Evolutionary conservation across 2,113 vertebrate genomes (phyloP).

Genomic region (Pachycephala philippinensis): DNA sequence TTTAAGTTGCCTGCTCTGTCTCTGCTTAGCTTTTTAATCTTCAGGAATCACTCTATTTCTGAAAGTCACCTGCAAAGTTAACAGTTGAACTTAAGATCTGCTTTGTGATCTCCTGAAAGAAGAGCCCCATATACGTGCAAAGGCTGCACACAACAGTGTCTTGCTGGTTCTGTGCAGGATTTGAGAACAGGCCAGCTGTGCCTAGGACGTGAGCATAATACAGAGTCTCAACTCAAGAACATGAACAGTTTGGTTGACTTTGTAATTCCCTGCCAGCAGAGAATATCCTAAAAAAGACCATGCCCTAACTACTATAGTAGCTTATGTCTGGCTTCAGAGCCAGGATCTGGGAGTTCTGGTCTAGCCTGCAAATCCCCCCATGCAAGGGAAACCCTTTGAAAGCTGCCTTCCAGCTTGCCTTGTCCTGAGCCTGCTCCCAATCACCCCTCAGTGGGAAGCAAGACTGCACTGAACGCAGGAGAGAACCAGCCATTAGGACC

Average conservation of each 20-base stretch:
- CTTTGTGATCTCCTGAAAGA: neutral
- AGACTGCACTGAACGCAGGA: neutral
- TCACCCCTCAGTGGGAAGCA: neutral
- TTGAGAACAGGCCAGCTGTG: neutral
- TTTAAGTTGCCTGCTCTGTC: neutral
- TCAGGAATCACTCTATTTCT: neutral
- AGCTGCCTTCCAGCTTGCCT: neutral
- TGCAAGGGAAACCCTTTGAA: neutral
- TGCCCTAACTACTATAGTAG: neutral
- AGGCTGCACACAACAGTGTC: neutral
- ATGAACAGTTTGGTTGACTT: neutral
- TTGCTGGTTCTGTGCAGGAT: neutral
- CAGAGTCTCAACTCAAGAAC: neutral
- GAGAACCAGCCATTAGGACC: neutral
- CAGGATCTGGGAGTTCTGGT: neutral
- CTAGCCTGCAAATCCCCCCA: neutral
- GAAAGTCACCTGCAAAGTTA: neutral
- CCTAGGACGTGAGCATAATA: neutral
- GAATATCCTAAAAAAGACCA: neutral
- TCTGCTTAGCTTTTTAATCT: neutral
- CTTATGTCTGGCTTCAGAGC: neutral
- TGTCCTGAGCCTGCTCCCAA: neutral
- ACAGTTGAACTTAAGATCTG: neutral
- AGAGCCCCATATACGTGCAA: fast-evolving
- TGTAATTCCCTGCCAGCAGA: neutral